Evolutionary conservation across 2,888 invertebrate species (phyloP).

Genomic region (Agrotis puta): DNA sequence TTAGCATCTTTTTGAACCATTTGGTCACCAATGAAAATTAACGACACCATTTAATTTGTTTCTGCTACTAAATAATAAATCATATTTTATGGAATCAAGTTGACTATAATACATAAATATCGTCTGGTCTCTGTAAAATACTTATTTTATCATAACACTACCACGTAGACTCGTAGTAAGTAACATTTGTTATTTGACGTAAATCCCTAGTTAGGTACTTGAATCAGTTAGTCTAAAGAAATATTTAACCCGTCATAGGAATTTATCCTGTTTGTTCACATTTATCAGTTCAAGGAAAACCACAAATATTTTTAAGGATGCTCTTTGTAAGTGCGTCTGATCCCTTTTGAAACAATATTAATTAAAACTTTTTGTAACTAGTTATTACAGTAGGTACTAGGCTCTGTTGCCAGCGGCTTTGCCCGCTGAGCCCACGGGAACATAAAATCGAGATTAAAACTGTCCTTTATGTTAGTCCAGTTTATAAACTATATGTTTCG

Average conservation of each 20-base stretch:
- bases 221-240: background rate
- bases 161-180: background rate
- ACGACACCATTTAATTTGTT: background rate
- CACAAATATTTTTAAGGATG: constrained; percentile 8
- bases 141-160: background rate
- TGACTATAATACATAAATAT: no score
- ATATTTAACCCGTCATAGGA: constrained; percentile 9
- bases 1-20: background rate
- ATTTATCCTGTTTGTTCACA: constrained; percentile 52
- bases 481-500: no score
- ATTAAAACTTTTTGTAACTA: background rate
- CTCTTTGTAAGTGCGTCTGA: background rate
- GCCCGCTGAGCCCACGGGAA: no score
- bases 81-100: no score
- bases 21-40: background rate
- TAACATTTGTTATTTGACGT: constrained; percentile 1
- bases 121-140: no score
- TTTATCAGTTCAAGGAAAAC: constrained; percentile 41
- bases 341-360: constrained; percentile 3
- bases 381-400: background rate
- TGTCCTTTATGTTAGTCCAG: no score
- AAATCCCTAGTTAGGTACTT: constrained; percentile 10
- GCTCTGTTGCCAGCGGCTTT: no score
- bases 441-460: no score
- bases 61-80: background rate